These are phyloP conservation scores for Nothura maculosa DNA, from an alignment of 2,797 vertebrate species.

Conservation along the genomic window DNA sequence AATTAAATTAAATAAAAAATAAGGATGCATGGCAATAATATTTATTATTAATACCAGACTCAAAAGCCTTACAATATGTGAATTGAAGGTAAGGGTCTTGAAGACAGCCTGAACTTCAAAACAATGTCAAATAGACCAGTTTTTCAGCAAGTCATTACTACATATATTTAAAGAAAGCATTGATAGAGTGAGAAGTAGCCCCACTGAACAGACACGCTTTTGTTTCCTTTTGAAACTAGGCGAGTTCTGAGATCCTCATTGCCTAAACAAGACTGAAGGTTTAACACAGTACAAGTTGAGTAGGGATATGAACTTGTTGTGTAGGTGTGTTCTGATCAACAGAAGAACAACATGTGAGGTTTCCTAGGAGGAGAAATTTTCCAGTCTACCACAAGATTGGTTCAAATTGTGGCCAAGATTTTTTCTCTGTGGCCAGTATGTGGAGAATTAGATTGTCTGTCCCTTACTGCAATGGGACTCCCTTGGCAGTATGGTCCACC, in stretches of 20 bases:
- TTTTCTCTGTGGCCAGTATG: background rate
- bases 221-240: background rate
- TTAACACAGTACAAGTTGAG: background rate
- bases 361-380: background rate
- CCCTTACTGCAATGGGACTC: background rate
- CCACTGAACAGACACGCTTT: background rate
- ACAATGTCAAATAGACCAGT: constrained; percentile 42
- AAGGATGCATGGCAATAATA: constrained; percentile 86
- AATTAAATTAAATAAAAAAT: constrained; percentile 87
- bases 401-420: background rate
- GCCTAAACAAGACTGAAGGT: background rate
- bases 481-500: background rate
- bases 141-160: constrained; percentile 66
- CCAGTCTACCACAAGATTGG: too few relatives aligned
- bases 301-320: background rate
- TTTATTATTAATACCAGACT: constrained; percentile 90
- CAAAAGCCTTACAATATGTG: constrained; percentile 76
- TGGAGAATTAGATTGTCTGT: background rate
- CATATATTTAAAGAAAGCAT: constrained; percentile 52
- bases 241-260: background rate
- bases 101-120: constrained; percentile 78
- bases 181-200: constrained; percentile 50
- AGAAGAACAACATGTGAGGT: background rate
- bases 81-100: constrained; percentile 73
- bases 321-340: accelerated